These are phyloP conservation scores for Melanotaenia boesemani DNA, from an alignment of 2,797 vertebrate species.

Conservation along the genomic window DNA sequence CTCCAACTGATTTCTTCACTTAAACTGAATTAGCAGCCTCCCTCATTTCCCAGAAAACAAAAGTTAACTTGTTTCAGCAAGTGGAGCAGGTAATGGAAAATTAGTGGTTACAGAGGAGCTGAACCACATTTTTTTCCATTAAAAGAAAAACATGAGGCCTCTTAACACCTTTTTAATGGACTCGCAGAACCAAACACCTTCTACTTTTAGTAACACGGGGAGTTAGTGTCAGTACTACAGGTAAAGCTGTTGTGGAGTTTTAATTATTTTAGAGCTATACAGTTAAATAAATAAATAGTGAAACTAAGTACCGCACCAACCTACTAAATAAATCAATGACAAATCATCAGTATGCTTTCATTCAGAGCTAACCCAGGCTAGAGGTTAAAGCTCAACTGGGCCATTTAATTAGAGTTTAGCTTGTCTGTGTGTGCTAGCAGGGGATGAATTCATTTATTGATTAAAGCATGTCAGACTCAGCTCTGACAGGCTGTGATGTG, in stretches of 20 bases:
- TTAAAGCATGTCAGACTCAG: neutral
- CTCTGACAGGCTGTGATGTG: neutral
- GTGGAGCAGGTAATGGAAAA: neutral
- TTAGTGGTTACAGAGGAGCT: neutral
- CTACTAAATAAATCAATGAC: too few species aligned
- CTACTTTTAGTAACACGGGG: neutral
- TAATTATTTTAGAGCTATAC: neutral
- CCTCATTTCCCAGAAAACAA: neutral
- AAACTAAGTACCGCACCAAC: too few species aligned
- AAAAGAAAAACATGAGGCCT: neutral
- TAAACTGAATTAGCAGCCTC: neutral
- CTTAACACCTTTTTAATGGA: neutral
- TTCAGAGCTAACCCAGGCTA: too few species aligned
- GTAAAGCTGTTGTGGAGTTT: neutral
- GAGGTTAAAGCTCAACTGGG: neutral
- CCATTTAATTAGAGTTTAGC: neutral
- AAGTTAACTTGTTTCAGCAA: neutral
- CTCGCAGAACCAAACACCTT: neutral
- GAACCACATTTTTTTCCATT: neutral
- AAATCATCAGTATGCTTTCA: too few species aligned
- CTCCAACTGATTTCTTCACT: slow-evolving; percentile 1
- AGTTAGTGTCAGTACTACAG: neutral
- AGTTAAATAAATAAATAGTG: neutral
- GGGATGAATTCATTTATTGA: neutral
- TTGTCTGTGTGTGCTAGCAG: neutral